Base-by-base conservation (phyloP, 2,113 vertebrate species). In the Hydrochoerus hydrochaeris region DNA sequence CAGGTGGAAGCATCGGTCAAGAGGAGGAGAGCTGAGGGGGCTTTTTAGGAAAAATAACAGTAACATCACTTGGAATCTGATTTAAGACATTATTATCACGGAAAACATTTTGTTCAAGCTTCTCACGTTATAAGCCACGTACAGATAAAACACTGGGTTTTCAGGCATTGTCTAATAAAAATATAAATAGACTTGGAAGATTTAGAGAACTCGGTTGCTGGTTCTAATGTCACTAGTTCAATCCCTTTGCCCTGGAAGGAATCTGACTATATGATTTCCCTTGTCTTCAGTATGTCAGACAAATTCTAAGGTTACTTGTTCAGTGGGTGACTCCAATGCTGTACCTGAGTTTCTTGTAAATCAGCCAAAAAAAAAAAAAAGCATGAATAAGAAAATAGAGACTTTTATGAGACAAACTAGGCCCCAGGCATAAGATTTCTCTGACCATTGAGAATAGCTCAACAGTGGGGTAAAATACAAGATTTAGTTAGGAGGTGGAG, bases 51-150 rank as follows among this genome's bases (percentile, higher is more conserved):
- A 92, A 94, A 92, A 52, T 58, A 69, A 46, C 20, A 22, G 24
- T 77, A 85, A 77, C 38, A 46, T 86, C 19, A 2, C 44, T 71
- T 90, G 49, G 52, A 84, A 83, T 83, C 44, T 83, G 81, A 80
- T 71, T 89, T 58, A 83, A 32, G 52, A 49, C 22, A 14, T 69
- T 10, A 9, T 80, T 63, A 85, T 71, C 38, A 85, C 28, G 80
- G 60, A 77, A 94, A 95, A 65, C 86, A 90, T 19, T 90, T 95
- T 38, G 30, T 60, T 87, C 35, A 38, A 62, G 44, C 16, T 38
- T 75, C 41, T 60, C 30, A 26, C 69, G 38, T 17, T 69, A 9
- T 65, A 75, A 88, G 26, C 44, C 52, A 83, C n/a, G 8, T 83
- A 24, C 6, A 95, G 46, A 89, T 75, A 44, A 85, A 88, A 54